These are phyloP conservation scores for Acanthosoma haemorrhoidale DNA, from an alignment of 2,888 invertebrate species.

Conservation along the genomic window DNA sequence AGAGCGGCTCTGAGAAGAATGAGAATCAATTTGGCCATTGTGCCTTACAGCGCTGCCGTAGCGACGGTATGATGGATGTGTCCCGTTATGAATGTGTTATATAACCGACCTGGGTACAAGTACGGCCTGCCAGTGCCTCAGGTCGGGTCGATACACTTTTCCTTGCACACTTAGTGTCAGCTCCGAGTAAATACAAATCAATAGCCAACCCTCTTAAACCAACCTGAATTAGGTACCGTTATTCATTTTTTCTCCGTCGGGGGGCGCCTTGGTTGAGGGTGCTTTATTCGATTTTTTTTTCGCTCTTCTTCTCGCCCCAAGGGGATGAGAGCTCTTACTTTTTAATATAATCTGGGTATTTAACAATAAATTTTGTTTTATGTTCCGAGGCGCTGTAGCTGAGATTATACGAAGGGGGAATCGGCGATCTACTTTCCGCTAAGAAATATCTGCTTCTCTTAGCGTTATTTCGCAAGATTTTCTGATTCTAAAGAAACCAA, in stretches of 20 bases:
- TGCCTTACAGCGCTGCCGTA: not conserved
- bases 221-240: constrained; percentile 5
- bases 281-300: constrained; percentile 7
- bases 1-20: not conserved
- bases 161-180: constrained; percentile 3
- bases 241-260: not conserved
- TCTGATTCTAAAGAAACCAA: too few relatives aligned
- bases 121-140: too few relatives aligned
- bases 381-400: not conserved
- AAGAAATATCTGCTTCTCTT: too few relatives aligned
- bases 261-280: not conserved
- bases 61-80: constrained; percentile 8
- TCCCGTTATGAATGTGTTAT: not conserved
- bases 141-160: not conserved
- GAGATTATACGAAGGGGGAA: not conserved
- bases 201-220: not conserved
- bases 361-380: constrained; percentile 20
- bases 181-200: not conserved
- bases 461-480: too few relatives aligned
- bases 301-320: not conserved
- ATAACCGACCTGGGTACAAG: not conserved
- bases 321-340: not conserved
- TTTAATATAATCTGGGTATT: constrained; percentile 28
- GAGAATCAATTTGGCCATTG: constrained; percentile 11
- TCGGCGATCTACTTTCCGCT: not conserved